These are phyloP conservation scores for Amphipyra tragopoginis DNA, from an alignment of 2,888 invertebrate genomes.

Conservation along the genomic window DNA sequence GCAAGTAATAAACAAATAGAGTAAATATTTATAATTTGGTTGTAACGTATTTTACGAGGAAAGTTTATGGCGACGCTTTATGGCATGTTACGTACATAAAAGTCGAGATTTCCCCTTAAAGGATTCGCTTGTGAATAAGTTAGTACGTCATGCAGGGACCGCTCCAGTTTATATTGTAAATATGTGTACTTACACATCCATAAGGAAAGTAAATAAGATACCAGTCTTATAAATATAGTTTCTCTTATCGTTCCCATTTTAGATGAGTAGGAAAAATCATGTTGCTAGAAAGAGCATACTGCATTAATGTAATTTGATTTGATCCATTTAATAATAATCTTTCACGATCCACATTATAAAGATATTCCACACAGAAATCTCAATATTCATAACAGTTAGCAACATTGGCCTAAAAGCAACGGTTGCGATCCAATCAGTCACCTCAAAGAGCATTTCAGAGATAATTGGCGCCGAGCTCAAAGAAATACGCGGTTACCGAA, in stretches of 20 bases:
- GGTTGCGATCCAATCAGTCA: conserved; percentile 80
- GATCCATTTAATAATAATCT: not conserved
- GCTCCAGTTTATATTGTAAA: conserved; percentile 47
- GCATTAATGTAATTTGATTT: not conserved
- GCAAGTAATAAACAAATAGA: conserved; percentile 44
- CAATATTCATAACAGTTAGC: conserved; percentile 51
- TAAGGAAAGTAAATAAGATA: conserved; percentile 36
- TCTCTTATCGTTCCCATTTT: not conserved
- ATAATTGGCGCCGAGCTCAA: conserved; percentile 80
- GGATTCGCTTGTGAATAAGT: conserved; percentile 83
- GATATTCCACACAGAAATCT: conserved; percentile 36
- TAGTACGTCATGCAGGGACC: conserved; percentile 70
- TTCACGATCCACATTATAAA: conserved; percentile 17
- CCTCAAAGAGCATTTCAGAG: conserved; percentile 79
- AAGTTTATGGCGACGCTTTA: conserved; percentile 82
- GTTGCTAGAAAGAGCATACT: not conserved
- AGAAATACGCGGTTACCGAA: conserved; percentile 62
- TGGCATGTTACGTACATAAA: conserved; percentile 86
- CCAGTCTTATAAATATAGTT: conserved; percentile 19
- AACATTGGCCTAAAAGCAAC: conserved; percentile 66
- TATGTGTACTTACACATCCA: conserved; percentile 33
- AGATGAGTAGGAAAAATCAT: not conserved
- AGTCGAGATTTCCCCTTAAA: conserved; percentile 85
- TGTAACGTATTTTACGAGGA: conserved; percentile 81
- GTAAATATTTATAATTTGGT: conserved; percentile 86